Percentiles rank a stretch among this genome's conserved stretches.
phyloP scores from a whole-genome alignment of 2,888 invertebrate genomes.

The Allophyes oxyacanthae region DNA sequence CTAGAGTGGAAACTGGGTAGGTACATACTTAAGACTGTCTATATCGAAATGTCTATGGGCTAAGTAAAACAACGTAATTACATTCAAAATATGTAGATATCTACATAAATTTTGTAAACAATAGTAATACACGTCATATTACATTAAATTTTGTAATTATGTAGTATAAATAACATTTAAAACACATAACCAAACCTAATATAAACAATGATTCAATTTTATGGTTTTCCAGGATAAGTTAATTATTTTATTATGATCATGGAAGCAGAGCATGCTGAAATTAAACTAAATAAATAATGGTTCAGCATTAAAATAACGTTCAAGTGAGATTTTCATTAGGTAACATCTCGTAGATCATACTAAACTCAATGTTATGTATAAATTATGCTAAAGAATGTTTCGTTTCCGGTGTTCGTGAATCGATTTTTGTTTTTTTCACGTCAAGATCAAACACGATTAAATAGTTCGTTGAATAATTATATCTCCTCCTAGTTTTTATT shows the following conservation, averaged over 20 bases:
- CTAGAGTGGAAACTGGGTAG: too few relatives aligned
- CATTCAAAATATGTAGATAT: conserved; percentile 11
- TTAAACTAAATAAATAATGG: conserved; percentile 18
- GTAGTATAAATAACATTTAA: conserved; percentile 12
- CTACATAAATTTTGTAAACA: conserved; percentile 20
- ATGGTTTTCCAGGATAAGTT: conserved; percentile 27
- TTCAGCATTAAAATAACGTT: conserved; percentile 11
- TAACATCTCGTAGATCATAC: conserved; percentile 15
- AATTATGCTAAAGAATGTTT: conserved; percentile 49
- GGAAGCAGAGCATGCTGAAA: conserved; percentile 3
- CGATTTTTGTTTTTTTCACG: conserved; percentile 47
- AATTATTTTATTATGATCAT: too few relatives aligned
- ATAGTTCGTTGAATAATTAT: conserved; percentile 33
- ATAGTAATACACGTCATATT: not conserved
- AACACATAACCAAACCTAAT: conserved; percentile 13
- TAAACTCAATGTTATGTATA: conserved; percentile 32
- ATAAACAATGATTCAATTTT: conserved; percentile 21
- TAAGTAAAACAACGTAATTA: not conserved
- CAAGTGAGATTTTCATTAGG: not conserved
- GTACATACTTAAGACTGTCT: too few relatives aligned
- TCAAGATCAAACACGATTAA: conserved; percentile 45
- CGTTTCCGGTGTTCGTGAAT: conserved; percentile 53
- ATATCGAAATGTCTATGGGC: too few relatives aligned
- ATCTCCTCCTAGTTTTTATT: conserved; percentile 28
- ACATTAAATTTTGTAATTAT: conserved; percentile 19